phyloP scores from a whole-genome alignment of 2,888 invertebrate genomes.

The Chrysina gloriosa region DNA sequence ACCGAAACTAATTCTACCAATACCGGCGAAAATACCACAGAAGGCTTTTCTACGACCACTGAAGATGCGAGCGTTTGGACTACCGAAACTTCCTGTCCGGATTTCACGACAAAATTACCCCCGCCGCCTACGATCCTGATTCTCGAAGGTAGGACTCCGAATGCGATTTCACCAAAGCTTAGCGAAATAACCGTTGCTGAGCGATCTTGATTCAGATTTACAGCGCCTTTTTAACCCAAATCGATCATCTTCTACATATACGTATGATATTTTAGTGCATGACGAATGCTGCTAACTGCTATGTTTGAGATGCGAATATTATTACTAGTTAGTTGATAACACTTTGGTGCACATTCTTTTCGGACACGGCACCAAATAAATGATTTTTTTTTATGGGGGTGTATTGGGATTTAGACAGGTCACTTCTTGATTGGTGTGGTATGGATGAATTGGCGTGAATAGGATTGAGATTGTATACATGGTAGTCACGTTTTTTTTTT shows the following conservation, averaged over 20 bases:
- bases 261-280: conserved; percentile 9
- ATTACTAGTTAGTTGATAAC: too few species aligned
- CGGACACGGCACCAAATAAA: too few species aligned
- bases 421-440: too few species aligned
- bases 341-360: too few species aligned
- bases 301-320: too few species aligned
- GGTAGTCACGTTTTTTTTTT: too few species aligned
- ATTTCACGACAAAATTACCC: conserved; percentile 67
- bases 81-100: conserved; percentile 58
- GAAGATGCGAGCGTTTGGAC: conserved; percentile 42
- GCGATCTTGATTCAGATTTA: conserved; percentile 31
- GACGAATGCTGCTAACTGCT: too few species aligned
- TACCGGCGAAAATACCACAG: conserved; percentile 5
- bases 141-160: conserved; percentile 78
- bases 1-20: conserved; percentile 20
- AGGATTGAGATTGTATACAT: too few species aligned
- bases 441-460: too few species aligned
- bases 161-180: conserved; percentile 49
- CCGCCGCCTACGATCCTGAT: conserved; percentile 82
- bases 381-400: too few species aligned
- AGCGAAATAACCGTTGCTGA: conserved; percentile 48
- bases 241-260: not conserved
- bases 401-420: too few species aligned
- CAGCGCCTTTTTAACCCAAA: conserved; percentile 34
- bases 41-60: conserved; percentile 38